phyloP scores from a whole-genome alignment of 1,140 invertebrate species.

The Drosophila persimilis region DNA sequence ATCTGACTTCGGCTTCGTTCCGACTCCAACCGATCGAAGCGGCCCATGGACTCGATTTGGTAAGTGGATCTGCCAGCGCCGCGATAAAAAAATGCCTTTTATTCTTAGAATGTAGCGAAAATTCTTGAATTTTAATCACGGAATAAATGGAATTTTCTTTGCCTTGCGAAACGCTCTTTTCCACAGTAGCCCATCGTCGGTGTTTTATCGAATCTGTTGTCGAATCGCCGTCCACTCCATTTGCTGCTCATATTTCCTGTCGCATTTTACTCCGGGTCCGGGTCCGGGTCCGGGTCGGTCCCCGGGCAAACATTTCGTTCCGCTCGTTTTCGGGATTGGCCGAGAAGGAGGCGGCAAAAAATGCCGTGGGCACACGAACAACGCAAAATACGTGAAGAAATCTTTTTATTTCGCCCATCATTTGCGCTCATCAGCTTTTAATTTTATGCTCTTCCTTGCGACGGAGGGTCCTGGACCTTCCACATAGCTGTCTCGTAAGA shows the following conservation, averaged over 20 bases:
- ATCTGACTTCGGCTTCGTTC: too few species aligned
- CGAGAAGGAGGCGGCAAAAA: background rate
- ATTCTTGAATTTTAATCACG: too few species aligned
- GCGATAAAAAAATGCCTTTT: too few species aligned
- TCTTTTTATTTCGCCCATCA: conserved; percentile 76
- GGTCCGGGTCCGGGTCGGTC: background rate
- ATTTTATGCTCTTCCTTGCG: conserved; percentile 69
- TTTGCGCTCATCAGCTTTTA: conserved; percentile 82
- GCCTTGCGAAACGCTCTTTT: too few species aligned
- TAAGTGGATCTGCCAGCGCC: too few species aligned
- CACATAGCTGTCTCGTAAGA: conserved; percentile 17
- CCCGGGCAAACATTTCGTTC: conserved; percentile 32
- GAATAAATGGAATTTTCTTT: too few species aligned
- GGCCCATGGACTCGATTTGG: too few species aligned
- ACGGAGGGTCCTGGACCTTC: conserved; percentile 4
- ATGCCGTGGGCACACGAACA: conserved; percentile 45
- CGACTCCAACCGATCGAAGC: too few species aligned
- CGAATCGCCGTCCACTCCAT: background rate
- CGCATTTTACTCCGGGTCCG: conserved; percentile 20
- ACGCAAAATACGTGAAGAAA: conserved; percentile 74
- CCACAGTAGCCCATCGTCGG: conserved; percentile 5
- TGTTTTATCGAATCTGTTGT: conserved; percentile 30
- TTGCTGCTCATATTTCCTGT: conserved; percentile 47
- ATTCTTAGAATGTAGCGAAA: too few species aligned
- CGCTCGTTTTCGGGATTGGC: conserved; percentile 1